Percentiles rank a stretch among this genome's conserved stretches.
Conservation (phyloP, 2,888 invertebrate genomes). For the Harpagoxenus sublaevis region DNA sequence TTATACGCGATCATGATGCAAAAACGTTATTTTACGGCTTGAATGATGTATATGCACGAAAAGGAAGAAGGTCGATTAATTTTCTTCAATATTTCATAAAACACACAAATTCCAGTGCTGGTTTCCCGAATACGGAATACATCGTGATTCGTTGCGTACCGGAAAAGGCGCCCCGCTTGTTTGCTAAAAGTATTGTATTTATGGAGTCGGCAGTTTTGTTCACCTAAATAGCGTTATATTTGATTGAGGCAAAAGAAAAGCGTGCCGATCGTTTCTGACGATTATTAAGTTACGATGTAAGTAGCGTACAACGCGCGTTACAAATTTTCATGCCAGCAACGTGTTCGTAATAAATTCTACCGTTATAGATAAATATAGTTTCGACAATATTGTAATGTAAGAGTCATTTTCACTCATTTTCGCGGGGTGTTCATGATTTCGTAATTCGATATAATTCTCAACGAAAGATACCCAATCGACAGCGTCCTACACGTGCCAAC, state of each 20-base stretch:
- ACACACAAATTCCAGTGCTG: slow-evolving; percentile 51
- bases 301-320: background rate
- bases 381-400: slow-evolving; percentile 41
- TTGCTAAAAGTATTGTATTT: slow-evolving; percentile 28
- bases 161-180: background rate
- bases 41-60: background rate
- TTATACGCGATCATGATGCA: background rate
- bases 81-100: slow-evolving; percentile 5
- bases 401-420: slow-evolving; percentile 20
- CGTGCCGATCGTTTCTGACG: background rate
- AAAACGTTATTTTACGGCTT: background rate
- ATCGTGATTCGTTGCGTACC: background rate
- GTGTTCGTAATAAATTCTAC: slow-evolving; percentile 49
- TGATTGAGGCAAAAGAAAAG: background rate
- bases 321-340: slow-evolving; percentile 44
- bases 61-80: background rate
- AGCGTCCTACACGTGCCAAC: slow-evolving; percentile 31
- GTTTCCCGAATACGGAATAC: slow-evolving; percentile 34
- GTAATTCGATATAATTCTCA: background rate
- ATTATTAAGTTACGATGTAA: slow-evolving; percentile 23
- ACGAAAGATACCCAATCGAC: slow-evolving; percentile 19
- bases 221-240: background rate
- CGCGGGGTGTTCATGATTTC: slow-evolving; percentile 22
- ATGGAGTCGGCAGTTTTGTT: background rate
- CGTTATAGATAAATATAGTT: slow-evolving; percentile 34